A percentile compares a stretch with the other conserved stretches of the same genome.
phyloP scores from a whole-genome alignment of 2,888 invertebrate species.

The Caenorhabditis angaria region DNA sequence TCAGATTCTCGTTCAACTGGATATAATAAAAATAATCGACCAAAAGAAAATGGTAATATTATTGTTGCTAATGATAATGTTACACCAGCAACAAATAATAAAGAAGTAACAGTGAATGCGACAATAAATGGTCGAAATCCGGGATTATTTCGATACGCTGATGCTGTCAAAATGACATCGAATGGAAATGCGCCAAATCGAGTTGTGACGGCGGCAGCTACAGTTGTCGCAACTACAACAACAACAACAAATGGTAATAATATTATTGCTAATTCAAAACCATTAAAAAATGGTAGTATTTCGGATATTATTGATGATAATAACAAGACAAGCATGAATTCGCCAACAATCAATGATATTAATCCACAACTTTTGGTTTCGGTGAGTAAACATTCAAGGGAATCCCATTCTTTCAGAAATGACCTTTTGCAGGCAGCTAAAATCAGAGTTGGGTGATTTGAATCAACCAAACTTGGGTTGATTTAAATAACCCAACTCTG shows the following conservation, averaged over 20 bases:
- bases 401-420: too few relatives aligned
- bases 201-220: not conserved
- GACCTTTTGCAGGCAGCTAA: too few relatives aligned
- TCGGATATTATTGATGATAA: not conserved
- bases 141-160: slow-evolving; percentile 18
- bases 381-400: not conserved
- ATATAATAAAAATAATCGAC: not conserved
- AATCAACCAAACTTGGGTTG: too few relatives aligned
- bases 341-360: slow-evolving; percentile 4
- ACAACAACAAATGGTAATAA: slow-evolving; percentile 14
- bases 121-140: not conserved
- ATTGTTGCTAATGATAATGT: too few relatives aligned
- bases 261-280: not conserved
- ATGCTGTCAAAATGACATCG: slow-evolving; percentile 35
- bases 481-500: too few relatives aligned
- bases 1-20: slow-evolving; percentile 17
- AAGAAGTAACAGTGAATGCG: slow-evolving; percentile 7
- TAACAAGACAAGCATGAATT: not conserved
- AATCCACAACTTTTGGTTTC: not conserved
- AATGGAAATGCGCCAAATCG: not conserved
- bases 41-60: slow-evolving; percentile 3
- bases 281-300: not conserved
- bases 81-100: too few relatives aligned
- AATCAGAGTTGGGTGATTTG: too few relatives aligned
- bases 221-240: not conserved